Conservation (phyloP, 2,113 vertebrate genomes). For the Phyllostomus discolor region DNA sequence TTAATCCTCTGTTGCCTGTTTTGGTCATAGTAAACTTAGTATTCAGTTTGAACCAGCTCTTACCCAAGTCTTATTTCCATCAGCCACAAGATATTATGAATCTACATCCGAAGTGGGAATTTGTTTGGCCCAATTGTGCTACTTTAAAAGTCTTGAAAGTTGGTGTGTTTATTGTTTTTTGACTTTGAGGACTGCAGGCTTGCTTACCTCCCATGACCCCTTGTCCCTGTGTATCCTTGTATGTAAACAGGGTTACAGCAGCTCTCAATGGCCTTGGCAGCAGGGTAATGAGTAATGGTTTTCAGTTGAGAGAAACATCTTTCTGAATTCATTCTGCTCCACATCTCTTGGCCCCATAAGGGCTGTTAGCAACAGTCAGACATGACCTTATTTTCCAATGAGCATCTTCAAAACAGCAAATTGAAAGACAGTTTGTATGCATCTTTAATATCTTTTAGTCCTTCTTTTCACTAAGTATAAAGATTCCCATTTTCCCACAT, state of each 20-base stretch:
- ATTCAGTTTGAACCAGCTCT: background rate
- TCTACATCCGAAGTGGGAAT: background rate
- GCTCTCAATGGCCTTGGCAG: background rate
- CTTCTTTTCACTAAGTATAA: background rate
- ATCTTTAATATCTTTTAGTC: background rate
- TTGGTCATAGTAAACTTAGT: background rate
- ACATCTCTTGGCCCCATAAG: background rate
- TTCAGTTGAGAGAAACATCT: background rate
- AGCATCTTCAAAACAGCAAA: background rate
- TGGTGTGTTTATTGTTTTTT: constrained; percentile 47
- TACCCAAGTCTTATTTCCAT: background rate
- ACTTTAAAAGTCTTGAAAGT: constrained; percentile 30
- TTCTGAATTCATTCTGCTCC: background rate
- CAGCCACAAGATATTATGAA: constrained; percentile 5
- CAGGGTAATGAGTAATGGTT: background rate
- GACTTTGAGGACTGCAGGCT: constrained; percentile 8
- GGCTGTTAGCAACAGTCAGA: background rate
- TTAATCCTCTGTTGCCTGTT: background rate
- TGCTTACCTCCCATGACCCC: constrained; percentile 33
- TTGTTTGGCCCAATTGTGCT: background rate
- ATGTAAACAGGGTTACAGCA: constrained; percentile 5
- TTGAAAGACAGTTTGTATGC: background rate
- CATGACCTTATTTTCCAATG: constrained; percentile 3
- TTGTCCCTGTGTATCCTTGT: background rate
- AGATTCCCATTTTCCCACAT: background rate